Conservation (phyloP, 2,113 vertebrate genomes). For the Sphyrna mokarran region DNA sequence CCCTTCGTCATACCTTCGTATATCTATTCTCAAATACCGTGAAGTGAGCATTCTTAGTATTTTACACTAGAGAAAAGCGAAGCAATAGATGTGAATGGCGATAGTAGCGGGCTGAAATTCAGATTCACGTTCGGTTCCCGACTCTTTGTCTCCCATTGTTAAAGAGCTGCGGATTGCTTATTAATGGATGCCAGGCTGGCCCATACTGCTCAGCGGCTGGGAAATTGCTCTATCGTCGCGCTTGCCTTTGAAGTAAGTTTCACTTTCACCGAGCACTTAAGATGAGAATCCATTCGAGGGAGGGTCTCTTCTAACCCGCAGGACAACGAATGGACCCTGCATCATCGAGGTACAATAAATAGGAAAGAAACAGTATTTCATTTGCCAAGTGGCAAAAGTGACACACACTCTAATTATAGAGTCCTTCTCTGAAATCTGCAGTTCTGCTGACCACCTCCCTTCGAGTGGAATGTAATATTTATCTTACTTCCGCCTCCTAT, state of each 20-base stretch:
- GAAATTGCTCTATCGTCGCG: not conserved
- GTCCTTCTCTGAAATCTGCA: not conserved
- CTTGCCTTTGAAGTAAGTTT: not conserved
- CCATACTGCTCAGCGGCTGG: conserved; percentile 2
- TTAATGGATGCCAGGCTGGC: not conserved
- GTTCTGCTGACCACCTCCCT: not conserved
- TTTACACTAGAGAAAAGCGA: not conserved
- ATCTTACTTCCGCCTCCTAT: not conserved
- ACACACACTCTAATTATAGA: too few relatives aligned
- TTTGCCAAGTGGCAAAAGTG: not conserved
- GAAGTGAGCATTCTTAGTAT: not conserved
- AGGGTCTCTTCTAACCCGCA: not conserved
- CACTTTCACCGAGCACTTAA: not conserved
- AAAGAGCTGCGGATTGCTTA: not conserved
- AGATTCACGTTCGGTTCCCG: not conserved
- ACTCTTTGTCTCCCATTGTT: not conserved
- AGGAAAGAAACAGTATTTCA: not conserved
- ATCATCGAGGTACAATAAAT: not conserved
- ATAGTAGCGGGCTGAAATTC: not conserved
- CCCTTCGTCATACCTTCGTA: not conserved
- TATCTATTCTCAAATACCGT: not conserved
- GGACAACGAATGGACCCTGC: not conserved
- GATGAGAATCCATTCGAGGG: not conserved
- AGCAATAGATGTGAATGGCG: not conserved
- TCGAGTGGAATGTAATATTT: not conserved